phyloP scores from a whole-genome alignment of 1,140 invertebrate species.

The Samia ricini region DNA sequence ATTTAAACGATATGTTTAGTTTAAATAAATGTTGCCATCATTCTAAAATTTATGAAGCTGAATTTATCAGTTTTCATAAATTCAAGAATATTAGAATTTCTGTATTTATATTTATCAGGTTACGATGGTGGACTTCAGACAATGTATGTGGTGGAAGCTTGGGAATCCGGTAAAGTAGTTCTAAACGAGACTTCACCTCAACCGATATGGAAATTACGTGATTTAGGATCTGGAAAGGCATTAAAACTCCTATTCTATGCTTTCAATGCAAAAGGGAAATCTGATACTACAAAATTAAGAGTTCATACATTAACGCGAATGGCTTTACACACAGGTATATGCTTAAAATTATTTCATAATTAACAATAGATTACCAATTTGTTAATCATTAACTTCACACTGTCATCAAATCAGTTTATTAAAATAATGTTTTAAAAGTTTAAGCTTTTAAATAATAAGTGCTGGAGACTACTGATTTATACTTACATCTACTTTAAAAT shows the following conservation, averaged over 20 bases:
- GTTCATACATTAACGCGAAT: constrained; percentile 58
- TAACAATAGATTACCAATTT: not conserved
- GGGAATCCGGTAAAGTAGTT: constrained; percentile 52
- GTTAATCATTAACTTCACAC: not conserved
- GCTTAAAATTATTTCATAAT: constrained; percentile 4
- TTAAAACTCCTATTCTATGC: constrained; percentile 80
- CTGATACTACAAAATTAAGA: constrained; percentile 73
- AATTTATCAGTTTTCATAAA: too few relatives aligned
- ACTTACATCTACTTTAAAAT: too few relatives aligned
- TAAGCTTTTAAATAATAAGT: too few relatives aligned
- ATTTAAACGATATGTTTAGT: too few relatives aligned
- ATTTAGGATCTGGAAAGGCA: constrained; percentile 72
- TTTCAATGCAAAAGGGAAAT: constrained; percentile 81
- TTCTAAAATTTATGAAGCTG: too few relatives aligned
- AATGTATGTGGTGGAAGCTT: constrained; percentile 88
- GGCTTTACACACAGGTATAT: constrained; percentile 62
- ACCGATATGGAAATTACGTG: constrained; percentile 77
- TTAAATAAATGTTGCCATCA: too few relatives aligned
- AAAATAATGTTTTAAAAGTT: too few relatives aligned
- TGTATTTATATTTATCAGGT: too few relatives aligned
- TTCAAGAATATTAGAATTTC: too few relatives aligned
- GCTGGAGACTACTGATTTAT: too few relatives aligned
- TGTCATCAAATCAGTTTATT: too few relatives aligned
- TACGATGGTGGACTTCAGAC: constrained; percentile 93
- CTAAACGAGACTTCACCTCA: constrained; percentile 72